These are phyloP conservation scores for Steinernema khuongi DNA, from an alignment of 1,140 invertebrate genomes.

Conservation along the genomic window DNA sequence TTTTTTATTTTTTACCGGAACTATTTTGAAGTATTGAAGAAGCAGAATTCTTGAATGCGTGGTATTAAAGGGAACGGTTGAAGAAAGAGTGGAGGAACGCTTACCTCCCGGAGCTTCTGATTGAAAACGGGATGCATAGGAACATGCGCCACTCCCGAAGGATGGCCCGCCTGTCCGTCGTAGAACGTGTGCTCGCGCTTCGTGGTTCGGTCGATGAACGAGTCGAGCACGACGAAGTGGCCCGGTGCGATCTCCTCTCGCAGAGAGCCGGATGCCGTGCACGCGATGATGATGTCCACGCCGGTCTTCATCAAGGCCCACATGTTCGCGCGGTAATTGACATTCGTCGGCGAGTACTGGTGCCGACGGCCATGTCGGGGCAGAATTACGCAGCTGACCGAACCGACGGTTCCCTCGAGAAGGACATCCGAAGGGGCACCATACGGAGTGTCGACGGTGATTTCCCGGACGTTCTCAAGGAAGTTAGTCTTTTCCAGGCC, in stretches of 20 bases:
- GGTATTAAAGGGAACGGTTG: too few relatives aligned
- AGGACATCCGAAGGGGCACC: conserved; percentile 78
- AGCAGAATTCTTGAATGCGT: too few relatives aligned
- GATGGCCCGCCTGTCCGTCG: conserved; percentile 68
- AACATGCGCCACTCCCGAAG: conserved; percentile 77
- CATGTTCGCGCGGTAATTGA: conserved; percentile 95
- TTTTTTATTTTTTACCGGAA: too few relatives aligned
- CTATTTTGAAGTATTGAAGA: too few relatives aligned
- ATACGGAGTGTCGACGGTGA: conserved; percentile 71
- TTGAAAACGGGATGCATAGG: conserved; percentile 68
- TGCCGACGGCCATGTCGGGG: conserved; percentile 82
- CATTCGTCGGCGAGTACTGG: conserved; percentile 71
- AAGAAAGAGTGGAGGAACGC: too few relatives aligned
- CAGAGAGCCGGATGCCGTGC: conserved; percentile 85
- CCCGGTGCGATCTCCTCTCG: conserved; percentile 79
- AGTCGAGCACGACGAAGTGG: conserved; percentile 80
- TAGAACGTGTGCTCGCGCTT: conserved; percentile 78
- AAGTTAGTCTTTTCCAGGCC: conserved; percentile 81
- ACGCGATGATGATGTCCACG: conserved; percentile 84
- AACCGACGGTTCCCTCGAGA: conserved; percentile 72
- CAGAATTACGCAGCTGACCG: conserved; percentile 74
- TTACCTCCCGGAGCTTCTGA: conserved; percentile 49
- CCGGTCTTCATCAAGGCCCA: conserved; percentile 74
- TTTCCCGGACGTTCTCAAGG: conserved; percentile 68
- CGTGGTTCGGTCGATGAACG: conserved; percentile 79